These are phyloP conservation scores for Xiphorhynchus elegans DNA, from an alignment of 2,113 vertebrate species.

Conservation along the genomic window DNA sequence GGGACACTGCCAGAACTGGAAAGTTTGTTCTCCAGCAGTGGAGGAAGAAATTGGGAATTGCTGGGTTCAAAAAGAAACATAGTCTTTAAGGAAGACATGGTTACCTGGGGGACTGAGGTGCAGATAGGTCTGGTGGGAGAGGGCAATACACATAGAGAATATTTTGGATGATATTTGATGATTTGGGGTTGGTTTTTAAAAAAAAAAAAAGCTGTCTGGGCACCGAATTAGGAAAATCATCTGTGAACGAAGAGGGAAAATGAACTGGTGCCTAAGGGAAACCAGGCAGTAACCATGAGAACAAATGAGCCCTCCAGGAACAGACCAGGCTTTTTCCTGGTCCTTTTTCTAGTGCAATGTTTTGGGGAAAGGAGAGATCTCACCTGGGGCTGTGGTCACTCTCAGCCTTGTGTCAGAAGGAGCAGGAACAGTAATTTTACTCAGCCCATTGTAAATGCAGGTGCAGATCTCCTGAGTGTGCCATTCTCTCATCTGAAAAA, in stretches of 20 bases:
- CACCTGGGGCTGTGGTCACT: not conserved
- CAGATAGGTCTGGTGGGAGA: not conserved
- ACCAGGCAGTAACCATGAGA: not conserved
- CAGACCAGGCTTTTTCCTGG: not conserved
- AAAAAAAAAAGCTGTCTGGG: not conserved
- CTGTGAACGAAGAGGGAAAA: not conserved
- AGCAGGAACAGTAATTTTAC: not conserved
- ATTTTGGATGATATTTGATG: not conserved
- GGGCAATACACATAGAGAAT: not conserved
- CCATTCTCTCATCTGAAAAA: slow-evolving; percentile 27
- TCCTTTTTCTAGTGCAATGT: not conserved
- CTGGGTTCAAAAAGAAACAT: not conserved
- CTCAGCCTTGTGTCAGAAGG: not conserved
- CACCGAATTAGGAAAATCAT: not conserved
- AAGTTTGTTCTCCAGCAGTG: not conserved
- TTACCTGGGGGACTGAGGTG: not conserved
- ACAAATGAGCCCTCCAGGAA: not conserved
- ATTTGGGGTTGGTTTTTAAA: not conserved
- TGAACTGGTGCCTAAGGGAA: not conserved
- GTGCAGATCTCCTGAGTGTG: not conserved
- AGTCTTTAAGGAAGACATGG: not conserved
- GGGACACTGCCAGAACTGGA: not conserved
- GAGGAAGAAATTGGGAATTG: not conserved
- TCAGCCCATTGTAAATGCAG: slow-evolving; percentile 6
- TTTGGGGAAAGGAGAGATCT: not conserved